Conservation (phyloP, 2,113 vertebrate species). For the Oncorhynchus nerka region DNA sequence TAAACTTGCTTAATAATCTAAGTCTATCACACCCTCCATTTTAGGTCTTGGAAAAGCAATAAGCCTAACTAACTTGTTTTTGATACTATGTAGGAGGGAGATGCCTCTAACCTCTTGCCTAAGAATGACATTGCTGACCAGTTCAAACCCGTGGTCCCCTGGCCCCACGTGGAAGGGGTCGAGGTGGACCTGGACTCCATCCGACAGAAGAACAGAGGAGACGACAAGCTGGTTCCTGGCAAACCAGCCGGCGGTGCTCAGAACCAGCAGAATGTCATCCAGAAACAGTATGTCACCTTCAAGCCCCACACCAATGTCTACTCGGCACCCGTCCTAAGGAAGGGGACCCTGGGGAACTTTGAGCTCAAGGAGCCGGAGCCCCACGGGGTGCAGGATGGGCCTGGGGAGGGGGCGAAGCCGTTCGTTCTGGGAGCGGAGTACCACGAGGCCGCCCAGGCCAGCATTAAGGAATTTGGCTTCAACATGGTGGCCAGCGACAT, state of each 20-base stretch:
- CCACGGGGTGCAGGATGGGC: slow-evolving; percentile 82
- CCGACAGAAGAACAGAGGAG: slow-evolving; percentile 79
- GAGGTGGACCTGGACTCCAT: slow-evolving; percentile 96
- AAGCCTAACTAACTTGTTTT: not conserved
- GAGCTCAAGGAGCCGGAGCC: slow-evolving; percentile 91
- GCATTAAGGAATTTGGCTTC: slow-evolving; percentile 98
- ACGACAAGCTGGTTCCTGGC: not conserved
- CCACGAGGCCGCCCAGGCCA: slow-evolving; percentile 87
- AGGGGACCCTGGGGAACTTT: slow-evolving; percentile 87
- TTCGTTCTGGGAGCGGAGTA: slow-evolving; percentile 90
- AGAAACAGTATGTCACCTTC: slow-evolving; percentile 93
- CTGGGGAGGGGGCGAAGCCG: slow-evolving; percentile 89
- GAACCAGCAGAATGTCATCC: slow-evolving; percentile 85
- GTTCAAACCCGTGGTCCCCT: slow-evolving; percentile 93
- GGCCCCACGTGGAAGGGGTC: slow-evolving; percentile 96
- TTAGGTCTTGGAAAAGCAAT: not conserved
- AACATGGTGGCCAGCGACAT: slow-evolving; percentile 99
- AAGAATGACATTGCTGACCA: slow-evolving; percentile 72
- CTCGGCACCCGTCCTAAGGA: slow-evolving; percentile 81
- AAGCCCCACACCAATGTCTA: slow-evolving; percentile 85
- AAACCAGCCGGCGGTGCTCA: slow-evolving; percentile 60
- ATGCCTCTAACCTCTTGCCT: slow-evolving; percentile 68
- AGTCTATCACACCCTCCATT: not conserved
- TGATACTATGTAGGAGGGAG: slow-evolving; percentile 74
- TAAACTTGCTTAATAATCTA: not conserved